Evolutionary conservation across 2,888 invertebrate genomes (phyloP).

Genomic region (Leucozona laternaria): DNA sequence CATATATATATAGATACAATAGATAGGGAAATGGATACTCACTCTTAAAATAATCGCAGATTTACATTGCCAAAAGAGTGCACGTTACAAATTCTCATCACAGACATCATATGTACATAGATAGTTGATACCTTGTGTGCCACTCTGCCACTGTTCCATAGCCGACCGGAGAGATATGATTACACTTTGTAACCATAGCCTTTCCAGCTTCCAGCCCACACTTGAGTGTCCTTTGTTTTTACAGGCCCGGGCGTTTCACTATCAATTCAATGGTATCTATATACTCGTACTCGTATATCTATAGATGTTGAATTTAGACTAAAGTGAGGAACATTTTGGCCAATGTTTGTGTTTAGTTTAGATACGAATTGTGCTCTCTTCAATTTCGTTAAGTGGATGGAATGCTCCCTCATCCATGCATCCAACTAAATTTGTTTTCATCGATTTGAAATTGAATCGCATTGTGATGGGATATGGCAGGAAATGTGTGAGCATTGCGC

Average conservation of each 20-base stretch:
- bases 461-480: conserved; percentile 28
- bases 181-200: conserved; percentile 30
- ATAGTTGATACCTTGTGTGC: conserved; percentile 12
- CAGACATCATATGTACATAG: not conserved
- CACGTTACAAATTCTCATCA: conserved; percentile 49
- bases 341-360: conserved; percentile 49
- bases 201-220: not conserved
- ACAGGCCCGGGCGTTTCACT: not conserved
- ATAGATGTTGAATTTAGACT: conserved; percentile 28
- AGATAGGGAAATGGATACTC: conserved; percentile 12
- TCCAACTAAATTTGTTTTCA: conserved; percentile 57
- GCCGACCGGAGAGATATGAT: conserved; percentile 39
- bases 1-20: not conserved
- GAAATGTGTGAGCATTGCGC: conserved; percentile 17
- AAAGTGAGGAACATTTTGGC: conserved; percentile 37
- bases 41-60: conserved; percentile 53
- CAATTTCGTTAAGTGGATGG: conserved; percentile 48
- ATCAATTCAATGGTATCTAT: not conserved
- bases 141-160: not conserved
- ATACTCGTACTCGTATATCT: not conserved
- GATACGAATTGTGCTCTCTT: conserved; percentile 41
- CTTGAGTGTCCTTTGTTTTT: conserved; percentile 30
- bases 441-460: conserved; percentile 60
- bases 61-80: conserved; percentile 60
- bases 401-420: conserved; percentile 28